phyloP scores from a whole-genome alignment of 2,797 vertebrate species.

The Falco biarmicus region DNA sequence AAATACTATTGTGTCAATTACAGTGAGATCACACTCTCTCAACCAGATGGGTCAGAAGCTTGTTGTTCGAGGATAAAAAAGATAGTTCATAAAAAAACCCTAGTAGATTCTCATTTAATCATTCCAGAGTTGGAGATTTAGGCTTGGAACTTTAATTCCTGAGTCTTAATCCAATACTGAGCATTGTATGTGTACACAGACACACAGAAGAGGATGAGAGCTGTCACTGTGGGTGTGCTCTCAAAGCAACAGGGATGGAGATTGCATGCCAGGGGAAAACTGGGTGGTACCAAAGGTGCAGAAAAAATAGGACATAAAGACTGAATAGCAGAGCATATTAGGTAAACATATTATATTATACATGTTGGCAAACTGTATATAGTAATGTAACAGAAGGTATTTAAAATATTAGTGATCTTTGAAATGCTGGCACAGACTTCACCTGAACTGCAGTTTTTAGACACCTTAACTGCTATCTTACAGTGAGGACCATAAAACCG shows the following conservation, averaged over 20 bases:
- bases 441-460: neutral
- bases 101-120: constrained; percentile 10
- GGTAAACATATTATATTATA: neutral
- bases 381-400: neutral
- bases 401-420: neutral
- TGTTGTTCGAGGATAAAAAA: constrained; percentile 8
- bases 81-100: neutral
- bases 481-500: neutral
- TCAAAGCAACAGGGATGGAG: neutral
- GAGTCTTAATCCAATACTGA: neutral
- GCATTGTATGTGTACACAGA: neutral
- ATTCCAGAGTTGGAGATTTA: neutral
- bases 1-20: neutral
- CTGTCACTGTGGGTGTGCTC: neutral
- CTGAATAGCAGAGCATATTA: neutral
- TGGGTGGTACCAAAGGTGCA: neutral
- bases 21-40: neutral
- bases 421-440: neutral
- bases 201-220: neutral
- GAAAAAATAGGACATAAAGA: neutral
- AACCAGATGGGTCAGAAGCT: neutral
- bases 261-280: neutral
- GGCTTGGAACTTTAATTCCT: neutral
- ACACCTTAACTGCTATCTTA: neutral
- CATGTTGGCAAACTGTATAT: neutral